Conservation (phyloP, 1,140 invertebrate species). For the Gryllus bimaculatus region DNA sequence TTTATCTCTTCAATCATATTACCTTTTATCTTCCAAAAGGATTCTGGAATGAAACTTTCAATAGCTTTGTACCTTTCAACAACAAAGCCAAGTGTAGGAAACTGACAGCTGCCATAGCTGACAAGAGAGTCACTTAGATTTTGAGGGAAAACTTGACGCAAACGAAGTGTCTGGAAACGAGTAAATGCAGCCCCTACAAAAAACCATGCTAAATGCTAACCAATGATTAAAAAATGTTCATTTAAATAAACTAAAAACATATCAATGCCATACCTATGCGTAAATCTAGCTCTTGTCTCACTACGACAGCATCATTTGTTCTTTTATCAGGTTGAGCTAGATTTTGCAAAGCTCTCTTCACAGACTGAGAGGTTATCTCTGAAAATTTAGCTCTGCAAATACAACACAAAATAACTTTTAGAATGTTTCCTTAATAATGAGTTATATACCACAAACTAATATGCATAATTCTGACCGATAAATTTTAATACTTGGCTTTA, state of each 20-base stretch:
- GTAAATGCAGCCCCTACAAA: constrained; percentile 88
- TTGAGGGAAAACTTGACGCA: constrained; percentile 76
- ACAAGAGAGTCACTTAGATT: constrained; percentile 70
- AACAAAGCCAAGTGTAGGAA: constrained; percentile 94
- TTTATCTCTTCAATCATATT: constrained; percentile 19
- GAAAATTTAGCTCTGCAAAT: constrained; percentile 81
- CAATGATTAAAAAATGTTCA: neutral
- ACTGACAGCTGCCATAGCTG: constrained; percentile 96
- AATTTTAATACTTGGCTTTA: constrained; percentile 68
- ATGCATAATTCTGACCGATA: constrained; percentile 39
- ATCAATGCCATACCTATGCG: constrained; percentile 64
- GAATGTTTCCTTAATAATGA: too few relatives aligned
- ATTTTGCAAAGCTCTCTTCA: constrained; percentile 70
- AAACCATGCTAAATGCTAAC: neutral
- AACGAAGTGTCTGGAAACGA: constrained; percentile 89
- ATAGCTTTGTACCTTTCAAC: constrained; percentile 88
- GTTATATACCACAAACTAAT: too few relatives aligned
- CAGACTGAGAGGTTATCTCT: constrained; percentile 81
- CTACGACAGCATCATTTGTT: constrained; percentile 90
- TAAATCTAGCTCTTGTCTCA: constrained; percentile 89
- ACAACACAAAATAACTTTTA: constrained; percentile 19
- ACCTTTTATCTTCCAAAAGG: constrained; percentile 89
- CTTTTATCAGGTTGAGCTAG: constrained; percentile 72
- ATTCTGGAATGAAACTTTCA: constrained; percentile 77
- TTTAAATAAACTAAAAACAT: neutral